These are phyloP conservation scores for Lordiphosa clarofinis DNA, from an alignment of 1,140 invertebrate genomes.

Conservation along the genomic window DNA sequence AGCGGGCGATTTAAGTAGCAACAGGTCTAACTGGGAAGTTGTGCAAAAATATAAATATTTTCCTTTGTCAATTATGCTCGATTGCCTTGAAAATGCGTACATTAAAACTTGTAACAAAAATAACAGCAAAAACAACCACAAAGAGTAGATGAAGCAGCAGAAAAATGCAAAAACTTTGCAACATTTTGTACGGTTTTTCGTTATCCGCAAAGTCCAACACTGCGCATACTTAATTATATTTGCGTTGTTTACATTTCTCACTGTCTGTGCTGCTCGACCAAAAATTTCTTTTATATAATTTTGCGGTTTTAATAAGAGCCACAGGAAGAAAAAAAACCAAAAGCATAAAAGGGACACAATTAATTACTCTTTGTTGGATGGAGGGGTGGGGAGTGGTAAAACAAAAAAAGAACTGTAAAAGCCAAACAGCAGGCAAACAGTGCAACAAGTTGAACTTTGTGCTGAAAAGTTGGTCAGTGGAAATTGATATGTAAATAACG, in stretches of 20 bases:
- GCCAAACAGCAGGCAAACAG: constrained; percentile 26
- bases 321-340: constrained; percentile 29
- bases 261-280: constrained; percentile 11
- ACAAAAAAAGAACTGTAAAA: constrained; percentile 22
- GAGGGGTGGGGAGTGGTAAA: not conserved
- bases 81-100: constrained; percentile 62
- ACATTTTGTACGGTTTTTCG: constrained; percentile 6
- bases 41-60: too few relatives aligned
- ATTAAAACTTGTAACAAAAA: constrained; percentile 54
- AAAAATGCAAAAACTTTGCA: constrained; percentile 41
- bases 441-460: constrained; percentile 65
- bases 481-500: constrained; percentile 55
- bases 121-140: not conserved
- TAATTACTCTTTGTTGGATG: constrained; percentile 45
- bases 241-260: constrained; percentile 51
- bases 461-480: constrained; percentile 28
- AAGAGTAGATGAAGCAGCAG: constrained; percentile 1
- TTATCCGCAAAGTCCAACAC: constrained; percentile 49
- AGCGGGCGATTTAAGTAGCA: constrained; percentile 41
- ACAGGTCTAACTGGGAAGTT: constrained; percentile 39
- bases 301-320: constrained; percentile 51
- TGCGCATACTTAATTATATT: constrained; percentile 73
- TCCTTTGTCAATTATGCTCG: constrained; percentile 52
- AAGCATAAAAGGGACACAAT: constrained; percentile 60
- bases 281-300: constrained; percentile 42